Evolutionary conservation across 2,797 vertebrate species (phyloP).

Genomic region (Amphiprion clarkii): DNA sequence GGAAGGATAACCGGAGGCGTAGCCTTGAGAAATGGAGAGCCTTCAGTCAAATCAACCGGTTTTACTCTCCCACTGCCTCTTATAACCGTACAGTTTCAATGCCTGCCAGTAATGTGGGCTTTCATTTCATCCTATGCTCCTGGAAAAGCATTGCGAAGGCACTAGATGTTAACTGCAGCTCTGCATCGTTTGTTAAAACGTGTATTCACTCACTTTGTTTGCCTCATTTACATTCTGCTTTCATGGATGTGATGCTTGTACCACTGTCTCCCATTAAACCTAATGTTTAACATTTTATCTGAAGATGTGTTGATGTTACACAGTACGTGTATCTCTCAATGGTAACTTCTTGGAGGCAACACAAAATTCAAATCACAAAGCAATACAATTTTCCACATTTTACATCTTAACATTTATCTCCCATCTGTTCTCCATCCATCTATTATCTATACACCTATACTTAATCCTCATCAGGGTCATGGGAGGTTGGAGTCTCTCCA

Average conservation of each 20-base stretch:
- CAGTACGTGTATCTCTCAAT: too few species aligned
- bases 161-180: conserved; percentile 27
- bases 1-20: conserved; percentile 71
- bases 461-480: too few species aligned
- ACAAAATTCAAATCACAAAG: too few species aligned
- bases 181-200: not conserved
- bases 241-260: conserved; percentile 2
- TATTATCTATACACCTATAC: too few species aligned
- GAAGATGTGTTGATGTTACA: too few species aligned
- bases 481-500: too few species aligned
- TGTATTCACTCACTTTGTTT: conserved; percentile 16
- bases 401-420: too few species aligned
- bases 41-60: conserved; percentile 68
- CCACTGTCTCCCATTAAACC: conserved; percentile 6
- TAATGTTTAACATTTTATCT: not conserved
- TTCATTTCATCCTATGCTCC: conserved; percentile 55
- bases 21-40: conserved; percentile 75
- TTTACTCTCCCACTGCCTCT: conserved; percentile 52
- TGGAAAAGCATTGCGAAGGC: conserved; percentile 31
- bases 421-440: too few species aligned
- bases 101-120: conserved; percentile 64
- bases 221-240: conserved; percentile 12
- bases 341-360: too few species aligned
- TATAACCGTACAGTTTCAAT: conserved; percentile 40
- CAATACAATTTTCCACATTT: too few species aligned